These are phyloP conservation scores for Pinna nobilis DNA, from an alignment of 1,140 invertebrate genomes.

Conservation along the genomic window DNA sequence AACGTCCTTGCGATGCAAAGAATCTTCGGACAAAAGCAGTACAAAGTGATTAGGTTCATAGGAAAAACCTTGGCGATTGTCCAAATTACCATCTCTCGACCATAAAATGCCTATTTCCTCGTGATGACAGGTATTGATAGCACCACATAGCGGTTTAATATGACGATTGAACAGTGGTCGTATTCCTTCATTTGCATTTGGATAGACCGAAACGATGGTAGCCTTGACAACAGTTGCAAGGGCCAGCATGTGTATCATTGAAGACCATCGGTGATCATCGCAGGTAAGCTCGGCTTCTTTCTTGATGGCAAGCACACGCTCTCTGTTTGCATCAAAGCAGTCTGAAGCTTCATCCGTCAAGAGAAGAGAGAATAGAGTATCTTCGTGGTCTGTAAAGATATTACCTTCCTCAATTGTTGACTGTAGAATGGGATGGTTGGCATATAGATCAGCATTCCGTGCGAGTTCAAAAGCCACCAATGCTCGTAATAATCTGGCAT, in stretches of 20 bases:
- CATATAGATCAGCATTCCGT: not conserved
- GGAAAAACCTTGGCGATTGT: not conserved
- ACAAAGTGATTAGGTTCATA: slow-evolving; percentile 25
- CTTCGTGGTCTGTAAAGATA: not conserved
- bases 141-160: not conserved
- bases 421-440: not conserved
- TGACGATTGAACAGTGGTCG: slow-evolving; percentile 7
- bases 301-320: not conserved
- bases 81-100: slow-evolving; percentile 17
- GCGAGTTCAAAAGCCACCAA: not conserved
- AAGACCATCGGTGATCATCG: slow-evolving; percentile 5
- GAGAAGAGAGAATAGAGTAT: not conserved
- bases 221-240: not conserved
- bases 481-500: not conserved
- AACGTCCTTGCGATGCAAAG: too few species aligned
- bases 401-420: not conserved
- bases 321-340: not conserved
- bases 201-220: slow-evolving; percentile 9
- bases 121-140: not conserved
- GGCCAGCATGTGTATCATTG: slow-evolving; percentile 16
- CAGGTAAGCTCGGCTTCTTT: slow-evolving; percentile 1
- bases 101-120: slow-evolving; percentile 11
- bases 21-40: not conserved
- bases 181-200: slow-evolving; percentile 9
- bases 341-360: not conserved